Conservation (phyloP, 1,140 invertebrate species). For the Apis cerana region DNA sequence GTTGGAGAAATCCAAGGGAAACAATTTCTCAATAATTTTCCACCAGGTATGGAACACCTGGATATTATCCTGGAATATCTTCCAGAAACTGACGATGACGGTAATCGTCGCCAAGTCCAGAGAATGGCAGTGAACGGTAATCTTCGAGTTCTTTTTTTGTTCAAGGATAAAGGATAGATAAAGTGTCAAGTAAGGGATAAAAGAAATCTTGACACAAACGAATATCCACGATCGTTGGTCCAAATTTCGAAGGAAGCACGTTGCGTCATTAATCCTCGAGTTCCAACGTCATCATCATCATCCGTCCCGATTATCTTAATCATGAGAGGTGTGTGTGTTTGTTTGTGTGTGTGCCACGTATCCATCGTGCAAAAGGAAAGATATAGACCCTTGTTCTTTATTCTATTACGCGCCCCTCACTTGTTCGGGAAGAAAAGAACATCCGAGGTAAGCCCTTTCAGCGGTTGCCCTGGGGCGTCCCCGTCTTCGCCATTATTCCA, state of each 20-base stretch:
- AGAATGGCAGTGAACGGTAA: too few relatives aligned
- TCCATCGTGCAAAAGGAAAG: too few relatives aligned
- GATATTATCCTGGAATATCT: too few relatives aligned
- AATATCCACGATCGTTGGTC: background rate
- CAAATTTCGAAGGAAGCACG: background rate
- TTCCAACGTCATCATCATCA: background rate
- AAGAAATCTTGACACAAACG: background rate
- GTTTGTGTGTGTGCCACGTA: too few relatives aligned
- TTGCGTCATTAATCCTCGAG: background rate
- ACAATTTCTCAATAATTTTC: too few relatives aligned
- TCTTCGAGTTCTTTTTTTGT: too few relatives aligned
- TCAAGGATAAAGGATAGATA: too few relatives aligned
- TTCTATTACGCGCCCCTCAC: background rate
- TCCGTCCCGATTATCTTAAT: background rate
- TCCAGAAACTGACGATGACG: too few relatives aligned
- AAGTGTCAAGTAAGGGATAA: background rate
- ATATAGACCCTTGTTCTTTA: background rate
- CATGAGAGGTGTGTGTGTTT: background rate
- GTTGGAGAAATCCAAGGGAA: too few relatives aligned
- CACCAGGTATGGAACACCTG: too few relatives aligned
- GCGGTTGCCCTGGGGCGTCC: background rate
- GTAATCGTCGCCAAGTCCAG: too few relatives aligned
- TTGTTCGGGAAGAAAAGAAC: background rate
- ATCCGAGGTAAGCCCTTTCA: background rate
- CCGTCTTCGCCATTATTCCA: slow-evolving; percentile 6